Percentiles rank a stretch among this genome's conserved stretches.
Conservation (phyloP, 1,140 invertebrate genomes). For the Campodea augens region DNA sequence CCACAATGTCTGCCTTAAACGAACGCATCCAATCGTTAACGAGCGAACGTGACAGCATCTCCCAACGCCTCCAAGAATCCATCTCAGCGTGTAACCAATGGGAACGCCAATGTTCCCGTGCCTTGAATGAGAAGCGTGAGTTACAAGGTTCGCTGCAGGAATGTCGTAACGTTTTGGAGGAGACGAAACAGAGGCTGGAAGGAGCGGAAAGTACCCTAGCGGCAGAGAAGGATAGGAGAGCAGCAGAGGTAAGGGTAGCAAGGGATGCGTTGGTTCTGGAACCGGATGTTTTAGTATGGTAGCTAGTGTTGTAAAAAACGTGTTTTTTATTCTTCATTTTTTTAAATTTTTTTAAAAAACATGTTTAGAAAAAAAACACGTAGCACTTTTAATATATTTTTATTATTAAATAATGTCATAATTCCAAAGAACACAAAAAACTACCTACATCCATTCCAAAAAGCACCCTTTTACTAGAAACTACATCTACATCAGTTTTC, state of each 20-base stretch:
- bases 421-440: too few species aligned
- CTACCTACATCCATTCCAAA: too few species aligned
- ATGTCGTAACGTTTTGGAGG: slow-evolving; percentile 40
- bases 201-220: slow-evolving; percentile 35
- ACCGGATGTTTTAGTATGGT: too few species aligned
- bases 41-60: slow-evolving; percentile 45
- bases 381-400: too few species aligned
- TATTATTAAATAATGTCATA: too few species aligned
- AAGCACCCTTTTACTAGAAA: too few species aligned
- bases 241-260: slow-evolving; percentile 28
- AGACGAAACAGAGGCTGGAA: slow-evolving; percentile 30
- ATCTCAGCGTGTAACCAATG: slow-evolving; percentile 39
- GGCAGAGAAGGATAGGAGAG: slow-evolving; percentile 35
- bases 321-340: too few species aligned
- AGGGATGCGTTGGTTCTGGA: not conserved
- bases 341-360: too few species aligned
- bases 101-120: slow-evolving; percentile 39
- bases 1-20: too few species aligned
- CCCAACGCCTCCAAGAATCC: slow-evolving; percentile 45
- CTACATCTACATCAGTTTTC: too few species aligned
- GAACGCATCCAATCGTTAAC: slow-evolving; percentile 47
- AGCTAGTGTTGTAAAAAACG: too few species aligned
- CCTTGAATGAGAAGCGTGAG: slow-evolving; percentile 54
- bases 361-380: too few species aligned
- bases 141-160: slow-evolving; percentile 42